Conservation (phyloP, 2,113 vertebrate genomes). For the Albula glossodonta region DNA sequence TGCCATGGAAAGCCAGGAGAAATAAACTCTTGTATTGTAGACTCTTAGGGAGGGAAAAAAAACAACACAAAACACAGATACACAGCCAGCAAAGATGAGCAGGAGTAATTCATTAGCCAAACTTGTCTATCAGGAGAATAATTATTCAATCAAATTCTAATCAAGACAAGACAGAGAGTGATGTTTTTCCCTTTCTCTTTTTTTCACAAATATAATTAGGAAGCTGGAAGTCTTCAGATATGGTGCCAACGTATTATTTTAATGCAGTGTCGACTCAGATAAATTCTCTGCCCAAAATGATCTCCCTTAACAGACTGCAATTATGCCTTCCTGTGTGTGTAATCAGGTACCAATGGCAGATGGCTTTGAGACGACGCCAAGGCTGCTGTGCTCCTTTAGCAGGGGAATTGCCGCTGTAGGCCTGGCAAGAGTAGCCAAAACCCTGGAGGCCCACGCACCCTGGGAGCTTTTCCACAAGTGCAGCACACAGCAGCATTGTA, state of each 20-base stretch:
- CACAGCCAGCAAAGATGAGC: conserved; percentile 18
- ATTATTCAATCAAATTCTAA: conserved; percentile 36
- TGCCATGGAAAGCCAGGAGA: not conserved
- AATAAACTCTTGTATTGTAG: not conserved
- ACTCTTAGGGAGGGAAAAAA: not conserved
- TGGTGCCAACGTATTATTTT: conserved; percentile 45
- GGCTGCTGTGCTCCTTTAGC: not conserved
- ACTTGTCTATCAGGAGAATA: conserved; percentile 34
- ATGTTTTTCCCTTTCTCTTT: conserved; percentile 5
- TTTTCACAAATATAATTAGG: conserved; percentile 54
- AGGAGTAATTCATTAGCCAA: conserved; percentile 32
- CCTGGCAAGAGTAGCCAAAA: not conserved
- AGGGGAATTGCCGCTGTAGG: not conserved
- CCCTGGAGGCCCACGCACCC: not conserved
- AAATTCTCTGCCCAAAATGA: conserved; percentile 41
- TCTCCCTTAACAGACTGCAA: conserved; percentile 51
- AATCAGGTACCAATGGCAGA: conserved; percentile 46
- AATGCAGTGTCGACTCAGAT: conserved; percentile 46
- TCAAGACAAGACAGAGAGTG: conserved; percentile 30
- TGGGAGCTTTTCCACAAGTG: not conserved
- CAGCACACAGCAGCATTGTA: not conserved
- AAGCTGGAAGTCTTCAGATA: conserved; percentile 31
- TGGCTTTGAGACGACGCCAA: conserved; percentile 40
- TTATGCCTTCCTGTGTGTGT: conserved; percentile 51
- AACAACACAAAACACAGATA: conserved; percentile 3